Conservation (phyloP, 1,140 invertebrate genomes). For the Agrilus planipennis region DNA sequence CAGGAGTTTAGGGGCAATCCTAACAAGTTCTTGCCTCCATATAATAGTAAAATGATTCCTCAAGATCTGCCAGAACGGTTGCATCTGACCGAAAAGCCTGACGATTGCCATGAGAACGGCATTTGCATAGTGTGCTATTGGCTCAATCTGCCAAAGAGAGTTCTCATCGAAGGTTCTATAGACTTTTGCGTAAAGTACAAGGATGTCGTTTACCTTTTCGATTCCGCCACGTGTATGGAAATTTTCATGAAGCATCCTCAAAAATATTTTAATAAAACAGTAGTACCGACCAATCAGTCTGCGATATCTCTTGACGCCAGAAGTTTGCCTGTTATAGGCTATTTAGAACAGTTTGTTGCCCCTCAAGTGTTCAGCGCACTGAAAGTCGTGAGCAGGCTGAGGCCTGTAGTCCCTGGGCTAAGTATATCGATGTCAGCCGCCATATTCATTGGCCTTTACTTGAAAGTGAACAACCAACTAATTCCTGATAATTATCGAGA, state of each 20-base stretch:
- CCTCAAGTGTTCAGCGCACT: conserved; percentile 38
- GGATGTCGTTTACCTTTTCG: conserved; percentile 41
- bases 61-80: conserved; percentile 35
- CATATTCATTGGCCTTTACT: conserved; percentile 39
- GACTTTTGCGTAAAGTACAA: conserved; percentile 34
- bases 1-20: conserved; percentile 35
- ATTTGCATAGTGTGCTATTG: conserved; percentile 46
- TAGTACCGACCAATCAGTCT: conserved; percentile 31
- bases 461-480: conserved; percentile 40
- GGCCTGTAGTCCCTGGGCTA: conserved; percentile 45
- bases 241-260: conserved; percentile 37
- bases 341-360: conserved; percentile 43
- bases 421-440: conserved; percentile 35
- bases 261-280: conserved; percentile 30
- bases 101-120: conserved; percentile 35
- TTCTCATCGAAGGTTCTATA: conserved; percentile 32
- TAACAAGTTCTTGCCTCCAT: conserved; percentile 26
- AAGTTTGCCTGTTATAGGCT: conserved; percentile 40
- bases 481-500: conserved; percentile 17
- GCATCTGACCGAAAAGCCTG: conserved; percentile 31
- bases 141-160: conserved; percentile 35
- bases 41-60: conserved; percentile 33
- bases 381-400: conserved; percentile 33
- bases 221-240: conserved; percentile 34
- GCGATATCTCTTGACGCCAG: conserved; percentile 29